These are phyloP conservation scores for Drosophila nigrodunni DNA, from an alignment of 1,140 invertebrate genomes.

Conservation along the genomic window DNA sequence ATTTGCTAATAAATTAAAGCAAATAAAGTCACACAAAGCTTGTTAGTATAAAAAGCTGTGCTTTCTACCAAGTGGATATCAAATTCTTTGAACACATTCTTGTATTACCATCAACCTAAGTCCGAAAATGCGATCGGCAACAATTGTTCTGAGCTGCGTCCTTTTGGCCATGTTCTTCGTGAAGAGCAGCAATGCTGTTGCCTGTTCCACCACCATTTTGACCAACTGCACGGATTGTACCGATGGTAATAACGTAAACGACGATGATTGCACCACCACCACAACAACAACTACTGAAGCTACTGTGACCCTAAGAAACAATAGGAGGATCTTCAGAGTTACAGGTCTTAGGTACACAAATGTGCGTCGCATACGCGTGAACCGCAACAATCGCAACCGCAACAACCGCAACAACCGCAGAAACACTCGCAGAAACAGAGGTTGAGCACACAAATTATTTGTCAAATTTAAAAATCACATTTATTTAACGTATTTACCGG, in stretches of 20 bases:
- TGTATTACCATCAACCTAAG: background rate
- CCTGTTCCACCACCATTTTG: conserved; percentile 15
- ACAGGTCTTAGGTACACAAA: conserved; percentile 24
- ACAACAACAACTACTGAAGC: conserved; percentile 5
- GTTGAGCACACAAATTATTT: too few relatives aligned
- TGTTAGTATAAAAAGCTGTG: conserved; percentile 18
- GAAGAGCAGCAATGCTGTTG: conserved; percentile 14
- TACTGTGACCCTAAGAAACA: background rate
- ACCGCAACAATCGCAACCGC: background rate
- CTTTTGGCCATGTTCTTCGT: conserved; percentile 15
- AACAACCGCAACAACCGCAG: too few relatives aligned
- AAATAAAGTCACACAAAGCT: conserved; percentile 1
- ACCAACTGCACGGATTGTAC: conserved; percentile 24
- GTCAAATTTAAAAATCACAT: too few relatives aligned
- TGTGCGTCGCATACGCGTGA: conserved; percentile 36
- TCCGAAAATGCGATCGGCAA: conserved; percentile 5
- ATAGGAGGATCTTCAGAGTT: conserved; percentile 16
- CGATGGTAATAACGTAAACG: background rate
- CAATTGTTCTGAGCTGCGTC: background rate
- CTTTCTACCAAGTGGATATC: background rate
- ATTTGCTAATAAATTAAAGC: conserved; percentile 22
- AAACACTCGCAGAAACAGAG: too few relatives aligned
- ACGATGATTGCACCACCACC: conserved; percentile 21
- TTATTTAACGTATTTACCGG: too few relatives aligned
- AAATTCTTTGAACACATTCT: background rate